phyloP scores from a whole-genome alignment of 2,797 vertebrate genomes.

The Ataeniobius toweri region DNA sequence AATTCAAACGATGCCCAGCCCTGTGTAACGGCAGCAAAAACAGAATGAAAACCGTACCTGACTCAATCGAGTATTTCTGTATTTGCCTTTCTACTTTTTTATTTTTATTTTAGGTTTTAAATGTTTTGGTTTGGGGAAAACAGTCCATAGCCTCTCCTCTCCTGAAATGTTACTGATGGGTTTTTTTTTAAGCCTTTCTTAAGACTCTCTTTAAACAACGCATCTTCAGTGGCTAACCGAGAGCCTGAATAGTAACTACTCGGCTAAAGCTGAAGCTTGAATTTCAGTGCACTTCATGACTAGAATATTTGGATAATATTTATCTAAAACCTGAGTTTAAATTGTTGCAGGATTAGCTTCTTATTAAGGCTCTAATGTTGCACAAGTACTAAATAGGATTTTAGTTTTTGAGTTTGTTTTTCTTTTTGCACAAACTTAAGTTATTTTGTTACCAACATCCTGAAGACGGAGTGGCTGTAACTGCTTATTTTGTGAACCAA shows the following conservation, averaged over 20 bases:
- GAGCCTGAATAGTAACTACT: slow-evolving; percentile 29
- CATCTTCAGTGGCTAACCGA: slow-evolving; percentile 29
- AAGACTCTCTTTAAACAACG: slow-evolving; percentile 16
- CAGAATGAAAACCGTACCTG: neutral
- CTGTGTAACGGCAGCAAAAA: neutral
- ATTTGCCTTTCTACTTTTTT: slow-evolving; percentile 20
- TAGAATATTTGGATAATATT: slow-evolving; percentile 35
- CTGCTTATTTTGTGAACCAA: slow-evolving; percentile 38
- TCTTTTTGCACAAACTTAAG: slow-evolving; percentile 38
- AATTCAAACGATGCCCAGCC: no score
- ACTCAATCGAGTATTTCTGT: neutral
- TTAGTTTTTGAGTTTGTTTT: neutral
- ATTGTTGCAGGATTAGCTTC: neutral
- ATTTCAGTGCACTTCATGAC: slow-evolving; percentile 4
- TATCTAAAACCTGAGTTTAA: neutral
- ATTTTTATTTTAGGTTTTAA: slow-evolving; percentile 22
- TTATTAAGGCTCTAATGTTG: slow-evolving; percentile 20
- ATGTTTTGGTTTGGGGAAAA: neutral
- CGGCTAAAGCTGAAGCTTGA: slow-evolving; percentile 6
- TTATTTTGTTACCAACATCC: slow-evolving; percentile 42
- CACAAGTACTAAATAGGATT: neutral
- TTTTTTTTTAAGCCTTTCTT: slow-evolving; percentile 23
- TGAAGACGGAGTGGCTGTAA: slow-evolving; percentile 30
- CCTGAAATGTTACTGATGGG: slow-evolving; percentile 42
- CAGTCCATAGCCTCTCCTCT: slow-evolving; percentile 49